Evolutionary conservation across 2,113 vertebrate species (phyloP).

Genomic region (Epinephelus fuscoguttatus): DNA sequence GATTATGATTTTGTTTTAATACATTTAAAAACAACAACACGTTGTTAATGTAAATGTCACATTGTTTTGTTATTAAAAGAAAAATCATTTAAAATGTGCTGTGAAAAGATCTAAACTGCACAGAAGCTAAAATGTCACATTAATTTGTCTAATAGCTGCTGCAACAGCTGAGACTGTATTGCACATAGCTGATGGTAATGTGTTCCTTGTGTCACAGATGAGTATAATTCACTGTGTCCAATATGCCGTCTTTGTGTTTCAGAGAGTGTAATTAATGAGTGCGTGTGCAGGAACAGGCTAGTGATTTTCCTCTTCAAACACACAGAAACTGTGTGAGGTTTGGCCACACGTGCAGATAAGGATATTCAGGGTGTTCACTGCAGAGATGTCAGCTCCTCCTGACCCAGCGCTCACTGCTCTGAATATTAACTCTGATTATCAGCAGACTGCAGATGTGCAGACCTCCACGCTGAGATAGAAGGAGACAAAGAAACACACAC

Average conservation of each 20-base stretch:
- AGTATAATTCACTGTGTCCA: background rate
- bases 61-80: background rate
- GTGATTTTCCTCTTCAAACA: constrained; percentile 26
- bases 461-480: background rate
- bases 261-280: constrained; percentile 25
- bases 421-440: constrained; percentile 53
- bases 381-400: background rate
- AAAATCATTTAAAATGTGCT: background rate
- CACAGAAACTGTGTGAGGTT: constrained; percentile 5
- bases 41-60: too few species aligned
- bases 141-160: background rate
- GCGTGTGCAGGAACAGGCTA: background rate
- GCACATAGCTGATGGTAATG: background rate
- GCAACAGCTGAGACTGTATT: background rate
- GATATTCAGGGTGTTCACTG: constrained; percentile 26
- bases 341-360: constrained; percentile 7
- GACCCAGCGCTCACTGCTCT: constrained; percentile 23
- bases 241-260: background rate
- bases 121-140: background rate
- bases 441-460: constrained; percentile 25
- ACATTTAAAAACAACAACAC: background rate
- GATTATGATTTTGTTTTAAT: background rate
- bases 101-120: background rate
- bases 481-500: background rate
- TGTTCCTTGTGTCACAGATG: background rate